These are phyloP conservation scores for Bergia sp. DNA, from an alignment of 92 coral and sea anemone species.

Conservation along the genomic window DNA sequence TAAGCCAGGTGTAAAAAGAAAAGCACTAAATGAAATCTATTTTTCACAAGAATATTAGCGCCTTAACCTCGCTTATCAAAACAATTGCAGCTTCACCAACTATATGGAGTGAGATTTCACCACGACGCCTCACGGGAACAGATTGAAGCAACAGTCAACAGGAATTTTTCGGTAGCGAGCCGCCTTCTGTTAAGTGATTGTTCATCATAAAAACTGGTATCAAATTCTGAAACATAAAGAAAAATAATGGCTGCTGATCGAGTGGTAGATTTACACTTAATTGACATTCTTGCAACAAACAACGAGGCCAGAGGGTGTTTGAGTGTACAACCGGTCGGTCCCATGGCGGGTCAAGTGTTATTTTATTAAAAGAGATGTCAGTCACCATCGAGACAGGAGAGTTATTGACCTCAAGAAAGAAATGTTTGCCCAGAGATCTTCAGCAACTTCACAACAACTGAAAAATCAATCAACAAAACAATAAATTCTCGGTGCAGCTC, in stretches of 20 bases:
- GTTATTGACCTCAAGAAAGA: slow-evolving; percentile 40
- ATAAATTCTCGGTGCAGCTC: slow-evolving; percentile 29
- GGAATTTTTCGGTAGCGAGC: neutral
- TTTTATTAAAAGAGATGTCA: slow-evolving; percentile 38
- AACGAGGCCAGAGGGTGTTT: slow-evolving; percentile 17
- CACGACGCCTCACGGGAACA: neutral
- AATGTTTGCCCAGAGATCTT: slow-evolving; percentile 24
- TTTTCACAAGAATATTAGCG: slow-evolving; percentile 71
- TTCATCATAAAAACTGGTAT: slow-evolving; percentile 19
- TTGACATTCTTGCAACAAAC: slow-evolving; percentile 44
- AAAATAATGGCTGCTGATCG: slow-evolving; percentile 35
- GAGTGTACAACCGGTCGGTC: neutral
- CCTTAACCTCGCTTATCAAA: slow-evolving; percentile 58
- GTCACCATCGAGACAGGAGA: slow-evolving; percentile 7
- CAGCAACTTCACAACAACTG: slow-evolving; percentile 41
- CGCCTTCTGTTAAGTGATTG: slow-evolving; percentile 1
- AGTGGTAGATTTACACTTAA: slow-evolving; percentile 51
- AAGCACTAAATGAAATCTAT: slow-evolving; percentile 68
- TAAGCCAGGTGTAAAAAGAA: slow-evolving; percentile 74
- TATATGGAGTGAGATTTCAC: neutral
- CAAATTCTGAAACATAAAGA: slow-evolving; percentile 29
- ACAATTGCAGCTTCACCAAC: slow-evolving; percentile 2
- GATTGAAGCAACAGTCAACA: neutral
- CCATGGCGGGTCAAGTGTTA: slow-evolving; percentile 32
- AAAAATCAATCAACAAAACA: slow-evolving; percentile 45